Conservation (phyloP, 2,113 vertebrate genomes). For the Lathamus discolor region DNA sequence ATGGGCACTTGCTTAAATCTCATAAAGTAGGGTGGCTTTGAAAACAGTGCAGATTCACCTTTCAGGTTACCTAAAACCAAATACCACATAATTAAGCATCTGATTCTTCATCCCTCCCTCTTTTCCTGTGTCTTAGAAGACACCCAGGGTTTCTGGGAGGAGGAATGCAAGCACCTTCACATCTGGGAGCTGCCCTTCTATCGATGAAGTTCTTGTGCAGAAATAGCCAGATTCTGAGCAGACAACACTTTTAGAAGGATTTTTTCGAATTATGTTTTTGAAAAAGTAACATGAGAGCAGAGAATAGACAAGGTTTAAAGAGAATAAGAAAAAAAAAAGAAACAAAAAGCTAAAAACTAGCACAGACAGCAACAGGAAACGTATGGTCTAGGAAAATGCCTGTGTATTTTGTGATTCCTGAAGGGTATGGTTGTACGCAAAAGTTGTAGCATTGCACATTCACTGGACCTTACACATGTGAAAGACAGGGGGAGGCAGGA, state of each 20-base stretch:
- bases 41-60: neutral
- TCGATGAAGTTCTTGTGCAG: neutral
- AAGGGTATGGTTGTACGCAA: neutral
- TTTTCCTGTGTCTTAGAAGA: neutral
- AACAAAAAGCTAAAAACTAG: neutral
- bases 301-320: neutral
- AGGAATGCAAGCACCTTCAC: neutral
- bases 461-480: fast-evolving
- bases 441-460: neutral
- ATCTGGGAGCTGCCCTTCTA: too few species aligned
- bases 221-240: neutral
- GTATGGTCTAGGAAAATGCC: neutral
- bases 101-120: neutral
- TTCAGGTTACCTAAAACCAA: neutral
- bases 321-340: neutral
- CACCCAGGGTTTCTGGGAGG: neutral
- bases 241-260: neutral
- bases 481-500: too few species aligned
- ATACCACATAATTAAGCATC: neutral
- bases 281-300: neutral
- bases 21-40: conserved; percentile 59
- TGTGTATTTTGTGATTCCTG: neutral
- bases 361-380: neutral
- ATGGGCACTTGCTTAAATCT: conserved; percentile 54
- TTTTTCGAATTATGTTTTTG: neutral